Evolutionary conservation across 2,797 vertebrate genomes (phyloP).

Genomic region (Australoheros facetus): DNA sequence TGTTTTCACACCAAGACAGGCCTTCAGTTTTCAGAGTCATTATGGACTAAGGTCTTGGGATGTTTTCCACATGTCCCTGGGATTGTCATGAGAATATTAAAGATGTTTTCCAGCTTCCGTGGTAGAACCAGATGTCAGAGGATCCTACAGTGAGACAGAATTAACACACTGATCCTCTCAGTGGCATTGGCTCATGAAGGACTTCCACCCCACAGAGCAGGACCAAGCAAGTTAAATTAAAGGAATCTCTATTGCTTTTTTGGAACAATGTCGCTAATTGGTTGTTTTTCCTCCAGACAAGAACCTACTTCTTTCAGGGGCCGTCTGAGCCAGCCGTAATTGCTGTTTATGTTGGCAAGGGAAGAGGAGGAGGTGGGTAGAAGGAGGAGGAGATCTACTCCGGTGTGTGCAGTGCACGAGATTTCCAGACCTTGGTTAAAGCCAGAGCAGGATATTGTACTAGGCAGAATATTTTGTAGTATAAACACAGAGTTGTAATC

Average conservation of each 20-base stretch:
- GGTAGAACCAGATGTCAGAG: slow-evolving; percentile 90
- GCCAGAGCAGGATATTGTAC: slow-evolving; percentile 88
- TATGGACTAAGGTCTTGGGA: slow-evolving; percentile 87
- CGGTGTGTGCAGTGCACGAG: slow-evolving; percentile 84
- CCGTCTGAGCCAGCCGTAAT: slow-evolving; percentile 87
- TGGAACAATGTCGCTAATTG: slow-evolving; percentile 88
- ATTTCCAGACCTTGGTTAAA: slow-evolving; percentile 88
- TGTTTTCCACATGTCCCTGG: slow-evolving; percentile 93
- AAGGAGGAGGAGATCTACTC: slow-evolving; percentile 74
- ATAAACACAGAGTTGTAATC: slow-evolving; percentile 88
- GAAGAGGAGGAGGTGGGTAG: slow-evolving; percentile 63
- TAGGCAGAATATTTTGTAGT: slow-evolving; percentile 85
- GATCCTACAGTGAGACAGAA: slow-evolving; percentile 87
- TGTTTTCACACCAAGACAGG: slow-evolving; percentile 84
- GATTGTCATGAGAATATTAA: slow-evolving; percentile 93
- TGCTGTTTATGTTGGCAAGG: slow-evolving; percentile 92
- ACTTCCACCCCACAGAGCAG: slow-evolving; percentile 77
- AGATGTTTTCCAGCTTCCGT: slow-evolving; percentile 92
- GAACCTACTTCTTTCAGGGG: slow-evolving; percentile 86
- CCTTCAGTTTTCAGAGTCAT: slow-evolving; percentile 83
- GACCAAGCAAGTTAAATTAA: slow-evolving; percentile 65
- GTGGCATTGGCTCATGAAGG: slow-evolving; percentile 75
- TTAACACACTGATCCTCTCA: slow-evolving; percentile 83
- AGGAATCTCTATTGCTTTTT: slow-evolving; percentile 69
- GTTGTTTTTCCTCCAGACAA: slow-evolving; percentile 84